Evolutionary conservation across 2,797 vertebrate genomes (phyloP).

Genomic region (Glossophaga mutica): DNA sequence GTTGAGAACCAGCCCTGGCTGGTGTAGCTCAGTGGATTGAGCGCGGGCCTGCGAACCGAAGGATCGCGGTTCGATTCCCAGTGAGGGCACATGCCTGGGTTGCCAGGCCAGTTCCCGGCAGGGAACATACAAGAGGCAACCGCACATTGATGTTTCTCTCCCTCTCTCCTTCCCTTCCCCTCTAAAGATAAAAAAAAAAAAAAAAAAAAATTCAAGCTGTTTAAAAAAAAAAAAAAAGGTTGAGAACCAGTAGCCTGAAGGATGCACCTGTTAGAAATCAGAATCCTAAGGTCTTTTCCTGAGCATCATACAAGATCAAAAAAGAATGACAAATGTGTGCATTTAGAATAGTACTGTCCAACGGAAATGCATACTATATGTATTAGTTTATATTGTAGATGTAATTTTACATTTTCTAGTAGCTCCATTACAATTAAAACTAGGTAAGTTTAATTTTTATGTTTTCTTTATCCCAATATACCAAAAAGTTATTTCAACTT

Average conservation of each 20-base stretch:
- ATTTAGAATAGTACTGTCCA: not conserved
- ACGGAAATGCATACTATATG: not conserved
- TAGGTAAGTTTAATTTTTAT: not conserved
- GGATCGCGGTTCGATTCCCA: no score
- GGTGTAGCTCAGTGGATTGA: no score
- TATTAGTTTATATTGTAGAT: not conserved
- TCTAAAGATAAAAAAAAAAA: no score
- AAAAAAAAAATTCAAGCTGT: no score
- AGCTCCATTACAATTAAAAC: not conserved
- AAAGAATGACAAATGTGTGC: not conserved
- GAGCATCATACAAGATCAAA: not conserved
- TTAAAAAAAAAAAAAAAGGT: no score
- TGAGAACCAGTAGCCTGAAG: not conserved
- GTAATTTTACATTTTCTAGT: not conserved
- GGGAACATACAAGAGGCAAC: no score
- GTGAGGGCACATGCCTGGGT: no score
- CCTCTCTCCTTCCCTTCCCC: no score
- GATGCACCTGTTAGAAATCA: not conserved
- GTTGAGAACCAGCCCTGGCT: not conserved
- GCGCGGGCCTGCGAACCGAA: no score
- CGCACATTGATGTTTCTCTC: no score
- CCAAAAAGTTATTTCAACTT: not conserved
- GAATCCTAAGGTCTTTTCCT: not conserved
- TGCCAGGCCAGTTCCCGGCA: no score
- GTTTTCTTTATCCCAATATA: not conserved